These are phyloP conservation scores for Buphagus erythrorhynchus DNA, from an alignment of 2,797 vertebrate genomes.

Conservation along the genomic window DNA sequence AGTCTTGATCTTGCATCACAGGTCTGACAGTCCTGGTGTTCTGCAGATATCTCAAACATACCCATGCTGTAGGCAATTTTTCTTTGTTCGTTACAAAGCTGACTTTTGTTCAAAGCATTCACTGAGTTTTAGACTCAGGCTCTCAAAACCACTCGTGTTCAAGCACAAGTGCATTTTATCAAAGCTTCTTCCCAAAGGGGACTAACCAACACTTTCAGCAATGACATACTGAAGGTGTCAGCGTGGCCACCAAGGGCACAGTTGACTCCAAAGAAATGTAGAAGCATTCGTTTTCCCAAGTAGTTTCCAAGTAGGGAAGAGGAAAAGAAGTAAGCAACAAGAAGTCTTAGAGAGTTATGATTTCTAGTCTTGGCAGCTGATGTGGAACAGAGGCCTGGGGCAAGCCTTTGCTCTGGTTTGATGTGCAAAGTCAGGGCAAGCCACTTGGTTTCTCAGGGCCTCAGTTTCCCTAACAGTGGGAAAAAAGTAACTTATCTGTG, in stretches of 20 bases:
- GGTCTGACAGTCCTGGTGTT: neutral
- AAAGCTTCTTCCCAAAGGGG: neutral
- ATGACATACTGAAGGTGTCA: neutral
- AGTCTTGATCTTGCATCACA: accelerated
- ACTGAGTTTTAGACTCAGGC: neutral
- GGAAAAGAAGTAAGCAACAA: neutral
- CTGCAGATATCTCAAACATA: neutral
- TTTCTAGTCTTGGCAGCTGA: neutral
- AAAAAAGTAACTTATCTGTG: neutral
- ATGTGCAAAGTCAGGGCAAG: neutral
- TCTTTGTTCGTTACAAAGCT: neutral
- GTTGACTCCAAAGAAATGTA: neutral
- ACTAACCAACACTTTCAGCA: neutral
- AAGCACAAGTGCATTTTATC: neutral
- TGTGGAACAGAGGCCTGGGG: neutral
- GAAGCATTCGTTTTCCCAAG: neutral
- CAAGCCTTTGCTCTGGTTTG: neutral
- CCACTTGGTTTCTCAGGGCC: neutral
- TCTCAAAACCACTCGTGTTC: neutral
- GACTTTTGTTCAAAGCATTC: neutral
- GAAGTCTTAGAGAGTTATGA: neutral
- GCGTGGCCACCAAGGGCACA: neutral
- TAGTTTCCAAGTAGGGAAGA: neutral
- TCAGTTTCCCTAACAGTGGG: neutral
- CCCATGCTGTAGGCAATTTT: neutral